These are phyloP conservation scores for Eretmochelys imbricata DNA, from an alignment of 2,113 vertebrate species.

Conservation along the genomic window DNA sequence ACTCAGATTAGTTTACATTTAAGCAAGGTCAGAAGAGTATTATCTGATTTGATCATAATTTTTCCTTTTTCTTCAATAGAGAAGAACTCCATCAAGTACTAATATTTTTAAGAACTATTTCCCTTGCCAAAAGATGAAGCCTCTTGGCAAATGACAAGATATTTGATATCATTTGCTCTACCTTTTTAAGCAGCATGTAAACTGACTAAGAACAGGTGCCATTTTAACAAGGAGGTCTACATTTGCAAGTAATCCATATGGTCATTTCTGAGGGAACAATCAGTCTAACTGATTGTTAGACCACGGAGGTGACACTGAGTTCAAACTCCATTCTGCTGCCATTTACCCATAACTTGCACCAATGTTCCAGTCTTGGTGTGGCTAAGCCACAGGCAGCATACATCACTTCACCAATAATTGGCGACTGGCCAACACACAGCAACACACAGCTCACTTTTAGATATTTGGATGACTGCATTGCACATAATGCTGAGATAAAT, in stretches of 20 bases:
- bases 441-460: background rate
- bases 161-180: background rate
- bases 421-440: background rate
- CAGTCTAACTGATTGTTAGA: background rate
- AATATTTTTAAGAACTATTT: background rate
- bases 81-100: background rate
- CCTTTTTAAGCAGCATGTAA: background rate
- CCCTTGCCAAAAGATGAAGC: background rate
- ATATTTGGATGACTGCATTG: background rate
- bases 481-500: background rate
- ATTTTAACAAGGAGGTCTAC: background rate
- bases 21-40: no score
- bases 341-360: background rate
- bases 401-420: fast-evolving
- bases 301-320: background rate
- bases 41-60: no score
- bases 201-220: background rate
- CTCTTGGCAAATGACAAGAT: background rate
- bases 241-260: background rate
- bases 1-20: no score
- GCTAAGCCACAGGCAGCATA: background rate
- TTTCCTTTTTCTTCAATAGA: background rate
- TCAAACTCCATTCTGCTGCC: background rate
- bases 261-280: background rate
- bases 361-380: background rate